Evolutionary conservation across 92 coral and sea anemone species (phyloP).

Genomic region (Phymanthus crucifer): DNA sequence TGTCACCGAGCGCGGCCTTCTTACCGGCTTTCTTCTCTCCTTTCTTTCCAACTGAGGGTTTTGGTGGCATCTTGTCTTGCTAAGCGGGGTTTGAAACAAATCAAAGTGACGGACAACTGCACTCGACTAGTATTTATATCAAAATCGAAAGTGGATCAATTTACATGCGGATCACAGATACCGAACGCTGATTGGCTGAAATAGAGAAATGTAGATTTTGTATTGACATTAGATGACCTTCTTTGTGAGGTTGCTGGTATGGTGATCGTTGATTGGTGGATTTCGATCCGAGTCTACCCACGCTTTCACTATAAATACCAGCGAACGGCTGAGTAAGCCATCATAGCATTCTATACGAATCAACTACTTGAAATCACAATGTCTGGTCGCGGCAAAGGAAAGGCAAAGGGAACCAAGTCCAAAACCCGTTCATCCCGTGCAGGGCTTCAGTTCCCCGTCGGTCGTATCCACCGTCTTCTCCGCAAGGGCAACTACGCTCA

Average conservation of each 20-base stretch:
- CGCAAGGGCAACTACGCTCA: slow-evolving; percentile 71
- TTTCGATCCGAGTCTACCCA: slow-evolving; percentile 26
- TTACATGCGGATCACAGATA: slow-evolving; percentile 58
- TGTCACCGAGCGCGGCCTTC: slow-evolving; percentile 47
- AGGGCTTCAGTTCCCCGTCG: slow-evolving; percentile 80
- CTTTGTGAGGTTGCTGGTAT: slow-evolving; percentile 5
- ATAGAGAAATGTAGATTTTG: neutral
- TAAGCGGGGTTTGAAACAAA: neutral
- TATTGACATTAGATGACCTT: slow-evolving; percentile 20
- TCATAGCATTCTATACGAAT: neutral
- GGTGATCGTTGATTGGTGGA: slow-evolving; percentile 22
- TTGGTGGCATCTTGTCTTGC: slow-evolving; percentile 22
- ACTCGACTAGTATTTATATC: slow-evolving; percentile 37
- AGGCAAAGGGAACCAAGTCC: slow-evolving; percentile 49
- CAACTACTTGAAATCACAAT: neutral
- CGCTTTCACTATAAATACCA: slow-evolving; percentile 14
- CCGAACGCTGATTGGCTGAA: slow-evolving; percentile 46
- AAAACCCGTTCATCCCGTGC: slow-evolving; percentile 67
- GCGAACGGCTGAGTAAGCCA: neutral
- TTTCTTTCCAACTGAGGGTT: slow-evolving; percentile 33
- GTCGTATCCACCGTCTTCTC: slow-evolving; percentile 76
- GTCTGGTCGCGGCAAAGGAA: slow-evolving; percentile 72
- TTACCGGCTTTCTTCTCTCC: slow-evolving; percentile 48
- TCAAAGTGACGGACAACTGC: neutral
- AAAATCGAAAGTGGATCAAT: slow-evolving; percentile 31